These are phyloP conservation scores for Cyclargus thomasi DNA, from an alignment of 1,140 invertebrate genomes.

Conservation along the genomic window DNA sequence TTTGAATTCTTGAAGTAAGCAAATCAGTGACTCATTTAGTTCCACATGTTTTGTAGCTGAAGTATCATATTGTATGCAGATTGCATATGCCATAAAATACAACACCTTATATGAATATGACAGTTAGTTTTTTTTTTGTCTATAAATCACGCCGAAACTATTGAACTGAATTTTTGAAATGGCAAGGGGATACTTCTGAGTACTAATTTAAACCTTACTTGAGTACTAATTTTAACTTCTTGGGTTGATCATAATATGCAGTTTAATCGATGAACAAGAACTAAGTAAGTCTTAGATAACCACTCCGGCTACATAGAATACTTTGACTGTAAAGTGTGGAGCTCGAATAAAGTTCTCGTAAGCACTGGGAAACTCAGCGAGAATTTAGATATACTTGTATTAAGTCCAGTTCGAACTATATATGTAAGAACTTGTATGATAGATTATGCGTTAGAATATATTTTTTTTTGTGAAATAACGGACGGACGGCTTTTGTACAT, in stretches of 20 bases:
- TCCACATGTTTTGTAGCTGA: not conserved
- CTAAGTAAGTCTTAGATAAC: not conserved
- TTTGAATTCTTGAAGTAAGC: not conserved
- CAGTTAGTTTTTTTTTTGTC: too few relatives aligned
- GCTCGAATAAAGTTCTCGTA: not conserved
- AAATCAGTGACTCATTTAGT: not conserved
- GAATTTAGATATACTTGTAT: not conserved
- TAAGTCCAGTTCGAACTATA: not conserved
- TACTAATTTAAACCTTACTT: too few relatives aligned
- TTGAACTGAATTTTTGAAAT: too few relatives aligned
- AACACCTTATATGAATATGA: too few relatives aligned
- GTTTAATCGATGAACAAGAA: not conserved
- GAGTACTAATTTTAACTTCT: too few relatives aligned
- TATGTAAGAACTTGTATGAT: not conserved
- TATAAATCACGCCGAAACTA: too few relatives aligned
- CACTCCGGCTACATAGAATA: not conserved
- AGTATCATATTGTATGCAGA: not conserved
- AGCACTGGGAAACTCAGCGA: not conserved
- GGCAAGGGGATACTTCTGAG: too few relatives aligned
- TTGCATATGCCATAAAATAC: too few relatives aligned
- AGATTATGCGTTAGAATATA: too few relatives aligned
- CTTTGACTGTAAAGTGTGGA: not conserved
- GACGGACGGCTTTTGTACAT: too few relatives aligned
- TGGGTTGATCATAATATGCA: not conserved
- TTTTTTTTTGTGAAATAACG: too few relatives aligned